These are phyloP conservation scores for Epirrita christyi DNA, from an alignment of 2,888 invertebrate species.

Conservation along the genomic window DNA sequence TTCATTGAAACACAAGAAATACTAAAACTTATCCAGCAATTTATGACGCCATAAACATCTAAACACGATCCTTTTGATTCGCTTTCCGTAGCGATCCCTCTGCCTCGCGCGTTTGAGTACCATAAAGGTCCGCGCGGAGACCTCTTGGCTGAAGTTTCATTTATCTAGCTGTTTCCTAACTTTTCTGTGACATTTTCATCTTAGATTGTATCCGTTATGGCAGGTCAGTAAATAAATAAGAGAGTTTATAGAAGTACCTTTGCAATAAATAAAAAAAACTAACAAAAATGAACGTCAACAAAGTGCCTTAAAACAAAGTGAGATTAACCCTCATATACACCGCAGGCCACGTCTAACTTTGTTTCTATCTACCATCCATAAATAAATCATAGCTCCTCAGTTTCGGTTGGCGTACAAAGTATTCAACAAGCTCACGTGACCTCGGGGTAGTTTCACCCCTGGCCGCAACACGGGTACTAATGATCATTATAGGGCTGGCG, in stretches of 20 bases:
- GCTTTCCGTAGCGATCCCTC: background rate
- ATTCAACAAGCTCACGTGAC: slow-evolving; percentile 27
- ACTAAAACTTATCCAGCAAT: background rate
- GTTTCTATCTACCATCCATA: background rate
- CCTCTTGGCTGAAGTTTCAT: background rate
- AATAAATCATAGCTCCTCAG: slow-evolving; percentile 18
- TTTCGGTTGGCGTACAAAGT: slow-evolving; percentile 7
- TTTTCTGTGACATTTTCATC: background rate
- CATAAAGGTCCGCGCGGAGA: background rate
- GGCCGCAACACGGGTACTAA: slow-evolving; percentile 12
- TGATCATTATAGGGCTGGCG: slow-evolving; percentile 11
- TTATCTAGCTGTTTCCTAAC: background rate
- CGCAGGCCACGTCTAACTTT: background rate
- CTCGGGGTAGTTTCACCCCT: slow-evolving; percentile 14
- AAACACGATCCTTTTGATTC: background rate
- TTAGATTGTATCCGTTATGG: background rate
- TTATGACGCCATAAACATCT: background rate
- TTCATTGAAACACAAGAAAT: too few species aligned
- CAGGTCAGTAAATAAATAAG: background rate
- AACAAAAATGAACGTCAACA: too few species aligned
- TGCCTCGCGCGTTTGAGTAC: background rate
- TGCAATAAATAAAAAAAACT: too few species aligned
- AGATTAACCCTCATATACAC: slow-evolving; percentile 1
- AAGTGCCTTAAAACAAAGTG: background rate
- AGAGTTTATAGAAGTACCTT: too few species aligned